Conservation (phyloP, 2,797 vertebrate genomes). For the Manis crassicaudata region DNA sequence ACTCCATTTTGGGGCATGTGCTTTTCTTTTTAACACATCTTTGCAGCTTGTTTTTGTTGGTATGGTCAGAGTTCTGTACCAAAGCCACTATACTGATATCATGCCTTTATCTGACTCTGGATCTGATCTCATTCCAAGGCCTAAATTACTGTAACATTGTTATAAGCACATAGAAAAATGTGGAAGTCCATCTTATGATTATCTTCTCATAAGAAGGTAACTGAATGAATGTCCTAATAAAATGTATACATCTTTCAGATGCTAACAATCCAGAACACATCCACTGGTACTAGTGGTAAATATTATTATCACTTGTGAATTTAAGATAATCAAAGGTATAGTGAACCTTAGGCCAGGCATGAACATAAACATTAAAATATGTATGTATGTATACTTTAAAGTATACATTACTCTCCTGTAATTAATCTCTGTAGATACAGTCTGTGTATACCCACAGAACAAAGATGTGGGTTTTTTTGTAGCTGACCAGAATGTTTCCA, state of each 20-base stretch:
- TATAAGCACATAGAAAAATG: not conserved
- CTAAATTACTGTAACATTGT: not conserved
- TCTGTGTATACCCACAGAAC: not conserved
- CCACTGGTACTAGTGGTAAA: not conserved
- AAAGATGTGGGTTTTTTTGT: not conserved
- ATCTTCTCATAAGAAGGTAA: not conserved
- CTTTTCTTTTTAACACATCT: too few relatives aligned
- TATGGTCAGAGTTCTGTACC: not conserved
- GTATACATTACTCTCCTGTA: not conserved
- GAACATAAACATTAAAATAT: not conserved
- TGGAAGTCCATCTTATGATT: not conserved
- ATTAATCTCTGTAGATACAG: not conserved
- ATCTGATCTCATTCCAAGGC: not conserved
- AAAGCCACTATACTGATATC: not conserved
- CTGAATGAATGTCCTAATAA: not conserved
- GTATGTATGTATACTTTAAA: not conserved
- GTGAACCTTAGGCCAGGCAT: not conserved
- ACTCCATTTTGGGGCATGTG: too few relatives aligned
- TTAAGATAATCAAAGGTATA: not conserved
- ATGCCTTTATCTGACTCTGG: not conserved
- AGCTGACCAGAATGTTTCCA: not conserved
- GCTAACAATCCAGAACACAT: not conserved
- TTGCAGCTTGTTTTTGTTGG: not conserved
- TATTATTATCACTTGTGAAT: slow-evolving; percentile 22
- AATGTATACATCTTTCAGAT: not conserved